phyloP scores from a whole-genome alignment of 2,888 invertebrate species.

The Lasioglossum leucozonium region DNA sequence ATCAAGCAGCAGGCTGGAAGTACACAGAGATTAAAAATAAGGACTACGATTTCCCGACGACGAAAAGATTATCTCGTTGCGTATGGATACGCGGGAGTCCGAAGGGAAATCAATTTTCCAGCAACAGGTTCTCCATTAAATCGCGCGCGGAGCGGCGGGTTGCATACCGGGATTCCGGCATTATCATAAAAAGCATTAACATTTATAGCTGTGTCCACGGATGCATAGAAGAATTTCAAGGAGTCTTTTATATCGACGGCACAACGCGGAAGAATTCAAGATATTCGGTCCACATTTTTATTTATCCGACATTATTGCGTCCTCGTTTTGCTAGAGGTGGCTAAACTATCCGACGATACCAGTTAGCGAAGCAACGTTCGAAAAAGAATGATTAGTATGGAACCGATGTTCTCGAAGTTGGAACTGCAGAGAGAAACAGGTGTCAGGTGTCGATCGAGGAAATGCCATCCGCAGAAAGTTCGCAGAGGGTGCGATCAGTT shows the following conservation, averaged over 20 bases:
- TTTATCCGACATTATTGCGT: background rate
- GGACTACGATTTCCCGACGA: background rate
- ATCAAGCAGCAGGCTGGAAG: background rate
- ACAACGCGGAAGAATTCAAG: background rate
- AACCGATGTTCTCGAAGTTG: background rate
- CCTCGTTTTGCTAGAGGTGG: background rate
- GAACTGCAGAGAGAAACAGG: background rate
- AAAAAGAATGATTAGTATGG: background rate
- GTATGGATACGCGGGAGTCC: constrained; percentile 5
- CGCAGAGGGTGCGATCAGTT: background rate
- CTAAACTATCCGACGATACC: no score
- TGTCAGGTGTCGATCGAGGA: background rate
- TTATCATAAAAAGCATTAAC: constrained; percentile 3
- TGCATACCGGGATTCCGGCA: background rate
- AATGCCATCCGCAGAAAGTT: background rate
- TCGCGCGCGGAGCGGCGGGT: no score
- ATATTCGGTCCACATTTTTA: background rate
- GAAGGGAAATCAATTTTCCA: constrained; percentile 39
- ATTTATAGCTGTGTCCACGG: background rate
- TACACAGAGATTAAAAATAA: constrained; percentile 2
- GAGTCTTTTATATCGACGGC: background rate
- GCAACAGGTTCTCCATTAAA: constrained; percentile 10
- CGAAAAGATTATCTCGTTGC: constrained; percentile 28
- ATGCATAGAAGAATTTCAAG: background rate
- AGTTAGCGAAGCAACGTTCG: no score